Percentiles rank a stretch among this genome's conserved stretches.
Conservation (phyloP, 35 echinoderm and acorn worm species). For the Ophiothrix spiculata region DNA sequence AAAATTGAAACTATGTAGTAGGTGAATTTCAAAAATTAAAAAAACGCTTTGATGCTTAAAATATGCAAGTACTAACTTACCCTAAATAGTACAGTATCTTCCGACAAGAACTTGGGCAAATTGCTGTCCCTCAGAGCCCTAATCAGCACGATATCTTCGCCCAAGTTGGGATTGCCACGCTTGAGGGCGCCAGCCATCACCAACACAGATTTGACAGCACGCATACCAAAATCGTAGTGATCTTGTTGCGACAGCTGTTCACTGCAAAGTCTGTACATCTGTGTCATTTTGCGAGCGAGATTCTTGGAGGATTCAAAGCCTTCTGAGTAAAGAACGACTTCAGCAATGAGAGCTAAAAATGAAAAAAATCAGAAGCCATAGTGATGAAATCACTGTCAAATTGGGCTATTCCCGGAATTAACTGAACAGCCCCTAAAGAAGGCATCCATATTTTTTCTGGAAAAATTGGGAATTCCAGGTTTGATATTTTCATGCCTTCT, state of each 20-base stretch:
- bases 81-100: slow-evolving; percentile 87
- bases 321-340: slow-evolving; percentile 90
- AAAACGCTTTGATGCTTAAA: no score
- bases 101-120: slow-evolving; percentile 90
- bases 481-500: no score
- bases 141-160: slow-evolving; percentile 96
- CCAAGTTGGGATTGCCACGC: slow-evolving; percentile 82
- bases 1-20: no score
- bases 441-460: no score
- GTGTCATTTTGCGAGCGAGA: slow-evolving; percentile 94
- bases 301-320: slow-evolving; percentile 86
- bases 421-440: no score
- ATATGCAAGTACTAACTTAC: slow-evolving; percentile 62
- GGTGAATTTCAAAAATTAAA: no score
- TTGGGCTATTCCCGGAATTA: no score
- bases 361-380: no score
- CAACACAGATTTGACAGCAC: slow-evolving; percentile 93
- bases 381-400: no score
- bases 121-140: slow-evolving; percentile 93
- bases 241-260: slow-evolving; percentile 93
- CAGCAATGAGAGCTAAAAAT: slow-evolving; percentile 91
- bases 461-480: no score
- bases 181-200: slow-evolving; percentile 95
- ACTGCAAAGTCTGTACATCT: slow-evolving; percentile 99
- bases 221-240: slow-evolving; percentile 91